A percentile compares a stretch with the other conserved stretches of the same genome.
These are phyloP conservation scores for Kryptolebias ocellatus DNA, from an alignment of 2,797 vertebrate species.

Conservation along the genomic window DNA sequence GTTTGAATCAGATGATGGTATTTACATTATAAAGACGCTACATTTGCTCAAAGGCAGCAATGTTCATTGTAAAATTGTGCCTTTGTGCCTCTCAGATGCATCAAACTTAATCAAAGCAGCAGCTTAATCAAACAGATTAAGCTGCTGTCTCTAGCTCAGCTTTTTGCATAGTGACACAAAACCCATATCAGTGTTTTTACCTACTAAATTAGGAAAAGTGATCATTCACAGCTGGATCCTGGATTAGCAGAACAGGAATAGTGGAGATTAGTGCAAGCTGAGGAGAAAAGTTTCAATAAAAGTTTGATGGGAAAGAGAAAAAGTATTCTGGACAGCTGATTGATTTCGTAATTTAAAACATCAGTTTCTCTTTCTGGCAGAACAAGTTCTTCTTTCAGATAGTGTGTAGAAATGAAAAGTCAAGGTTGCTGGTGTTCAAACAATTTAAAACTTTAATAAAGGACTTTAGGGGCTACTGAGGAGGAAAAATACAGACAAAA, in stretches of 20 bases:
- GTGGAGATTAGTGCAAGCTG: slow-evolving; percentile 1
- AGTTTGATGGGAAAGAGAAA: background rate
- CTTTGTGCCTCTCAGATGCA: background rate
- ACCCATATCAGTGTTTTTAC: background rate
- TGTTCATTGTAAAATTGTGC: background rate
- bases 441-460: slow-evolving; percentile 23
- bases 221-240: background rate
- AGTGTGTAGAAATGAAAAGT: slow-evolving; percentile 2
- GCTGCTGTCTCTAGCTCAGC: background rate
- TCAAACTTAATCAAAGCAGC: background rate
- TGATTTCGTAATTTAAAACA: background rate
- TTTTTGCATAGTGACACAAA: background rate
- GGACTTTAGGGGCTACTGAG: slow-evolving; percentile 1
- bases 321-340: background rate
- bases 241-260: background rate
- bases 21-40: background rate
- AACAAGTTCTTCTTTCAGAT: background rate
- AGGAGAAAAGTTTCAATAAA: background rate
- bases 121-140: slow-evolving; percentile 4
- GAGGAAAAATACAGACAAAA: slow-evolving; percentile 15
- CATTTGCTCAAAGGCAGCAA: background rate
- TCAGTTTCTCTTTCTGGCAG: background rate
- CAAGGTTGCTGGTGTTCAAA: slow-evolving; percentile 16
- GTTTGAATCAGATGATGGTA: background rate
- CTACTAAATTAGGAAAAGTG: background rate